Base-by-base conservation (phyloP, 2,888 invertebrate species). In the Oscheius myriophilus region DNA sequence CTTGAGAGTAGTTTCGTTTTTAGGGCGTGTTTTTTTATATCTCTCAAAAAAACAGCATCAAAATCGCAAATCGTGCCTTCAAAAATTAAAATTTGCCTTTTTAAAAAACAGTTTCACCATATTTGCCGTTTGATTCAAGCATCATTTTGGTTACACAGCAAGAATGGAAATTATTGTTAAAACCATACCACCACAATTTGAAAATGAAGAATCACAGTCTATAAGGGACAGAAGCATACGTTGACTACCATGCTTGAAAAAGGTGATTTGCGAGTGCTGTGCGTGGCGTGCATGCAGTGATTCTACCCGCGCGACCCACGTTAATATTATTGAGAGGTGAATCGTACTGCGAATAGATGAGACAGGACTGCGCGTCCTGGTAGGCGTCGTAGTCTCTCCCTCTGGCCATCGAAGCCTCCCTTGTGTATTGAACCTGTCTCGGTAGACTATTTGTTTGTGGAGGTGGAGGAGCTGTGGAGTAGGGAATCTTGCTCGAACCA, bases 301-400 rank as follows among this genome's bases (percentile, higher is more conserved):
- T 33, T 33, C 33, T 33, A 33, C 33, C 33, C 33, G 33, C 33
- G 25, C 16, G 52, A 69, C 71, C 71, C 43, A 76, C 76, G 63
- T 70, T 65, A 41, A 76, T 21, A 18, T 75, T 73, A 63, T 71
- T 75, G 55, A 77, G 42, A 42, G 77, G 70, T 53, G 79, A 67
- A 49, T 76, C 72, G 45, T 79, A 79, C 62, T 78, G 76, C 18
- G 77, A 74, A 63, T 78, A 79, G 45, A 79, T 78, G 41, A 78
- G 59, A 51, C 79, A 78, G 18, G 73, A 71, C 51, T 75, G 72
- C 2, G 70, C 67, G 23, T 51, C 67, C 18, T 67, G 59, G 42
- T 52, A 51, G 39, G 46, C 14, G 33, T 54, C 52, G 39, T 49
- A 33, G 16, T 26, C 26, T 33, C 33, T 33, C 12, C 26, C 39